Evolutionary conservation across 2,888 invertebrate species (phyloP), one percentile per base, ranked within the genome.

Genomic region (Micropterix aruncella): DNA sequence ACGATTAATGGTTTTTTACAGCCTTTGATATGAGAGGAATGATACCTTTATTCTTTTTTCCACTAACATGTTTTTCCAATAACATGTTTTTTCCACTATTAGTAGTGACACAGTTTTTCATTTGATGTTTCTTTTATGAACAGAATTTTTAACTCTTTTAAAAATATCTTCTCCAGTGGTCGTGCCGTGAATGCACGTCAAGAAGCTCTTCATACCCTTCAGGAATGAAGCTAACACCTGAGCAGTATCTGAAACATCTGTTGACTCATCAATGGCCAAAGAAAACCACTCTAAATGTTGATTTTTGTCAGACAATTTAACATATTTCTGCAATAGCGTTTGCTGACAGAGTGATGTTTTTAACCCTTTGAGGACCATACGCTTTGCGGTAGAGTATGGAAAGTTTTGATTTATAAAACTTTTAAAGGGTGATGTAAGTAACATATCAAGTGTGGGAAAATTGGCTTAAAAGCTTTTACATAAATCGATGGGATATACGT

Each of bases 221-320:
- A 42, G 39, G 42, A 16, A 44, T 37, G 44, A 44, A 46, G n/a
- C 44, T 44, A 46, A 44, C 44, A 46, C 40, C 43, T 44, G 41
- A 38, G 43, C 46, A 46, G 43, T 43, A 46, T 46, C 42, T 44
- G 44, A 46, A 42, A 46, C 39, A 46, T 42, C 40, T 37, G 44
- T 46, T 42, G 46, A 46, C 46, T 46, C 42, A 46, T 44, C 46
- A 43, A 46, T 44, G 38, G 46, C 44, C 15, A 46, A 16, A 46
- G 44, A 46, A 44, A 46, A 46, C 44, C 46, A 44, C 42, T 42
- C 40, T 44, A 40, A 17, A 44, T 46, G 42, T 42, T 44, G 40
- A 42, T 47, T 42, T 44, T 42, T 44, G 47, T 42, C 44, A 19
- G 9, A 46, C 41, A 41, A 42, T 44, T 46, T 44, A 46, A 42